Conservation (phyloP, 2,797 vertebrate genomes). For the Stomatorhinus walkeri region DNA sequence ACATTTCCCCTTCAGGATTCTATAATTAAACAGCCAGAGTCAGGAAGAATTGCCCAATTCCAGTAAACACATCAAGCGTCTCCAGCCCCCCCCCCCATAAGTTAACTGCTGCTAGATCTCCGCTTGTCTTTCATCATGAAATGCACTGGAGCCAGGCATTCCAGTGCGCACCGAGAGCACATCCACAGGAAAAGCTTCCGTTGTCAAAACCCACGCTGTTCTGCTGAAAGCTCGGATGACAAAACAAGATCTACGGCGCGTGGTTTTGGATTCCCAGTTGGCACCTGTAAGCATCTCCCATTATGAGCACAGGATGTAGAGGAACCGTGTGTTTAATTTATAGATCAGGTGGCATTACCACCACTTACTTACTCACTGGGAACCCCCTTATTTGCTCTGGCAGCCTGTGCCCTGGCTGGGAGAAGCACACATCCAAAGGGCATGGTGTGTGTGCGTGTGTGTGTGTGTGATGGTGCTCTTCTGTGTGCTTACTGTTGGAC, state of each 20-base stretch:
- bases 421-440: neutral
- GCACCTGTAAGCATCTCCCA: neutral
- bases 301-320: neutral
- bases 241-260: neutral
- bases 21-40: constrained; percentile 13
- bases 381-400: neutral
- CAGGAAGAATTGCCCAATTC: neutral
- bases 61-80: constrained; percentile 4
- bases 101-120: neutral
- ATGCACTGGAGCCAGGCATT: neutral
- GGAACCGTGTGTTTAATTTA: constrained; percentile 21
- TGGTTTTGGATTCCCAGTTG: neutral
- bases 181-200: neutral
- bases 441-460: constrained; percentile 9
- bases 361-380: neutral
- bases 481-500: constrained; percentile 60
- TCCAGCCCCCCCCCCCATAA: neutral
- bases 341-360: neutral
- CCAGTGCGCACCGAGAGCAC: neutral
- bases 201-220: neutral
- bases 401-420: neutral
- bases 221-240: neutral
- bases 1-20: neutral
- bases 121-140: constrained; percentile 11
- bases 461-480: constrained; percentile 23